These are phyloP conservation scores for Sternotherus odoratus DNA, from an alignment of 2,797 vertebrate genomes.

Conservation along the genomic window DNA sequence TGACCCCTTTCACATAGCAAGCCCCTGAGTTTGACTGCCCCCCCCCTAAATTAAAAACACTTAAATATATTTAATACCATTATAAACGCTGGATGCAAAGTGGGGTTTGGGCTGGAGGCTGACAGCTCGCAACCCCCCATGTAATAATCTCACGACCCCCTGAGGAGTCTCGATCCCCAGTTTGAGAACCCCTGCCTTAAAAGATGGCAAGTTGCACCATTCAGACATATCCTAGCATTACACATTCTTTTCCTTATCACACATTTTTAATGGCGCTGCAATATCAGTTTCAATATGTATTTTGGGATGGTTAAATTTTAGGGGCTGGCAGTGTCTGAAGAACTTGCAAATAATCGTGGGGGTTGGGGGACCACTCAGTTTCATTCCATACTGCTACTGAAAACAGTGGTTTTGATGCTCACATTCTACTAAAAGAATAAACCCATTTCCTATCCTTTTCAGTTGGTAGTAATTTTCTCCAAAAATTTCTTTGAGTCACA, in stretches of 20 bases:
- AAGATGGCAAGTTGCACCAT: background rate
- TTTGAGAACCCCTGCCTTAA: no score
- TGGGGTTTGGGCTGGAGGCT: no score
- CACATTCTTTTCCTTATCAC: background rate
- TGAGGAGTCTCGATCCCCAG: no score
- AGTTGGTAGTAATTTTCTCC: background rate
- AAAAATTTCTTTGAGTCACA: background rate
- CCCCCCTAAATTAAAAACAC: no score
- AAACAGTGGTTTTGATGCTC: background rate
- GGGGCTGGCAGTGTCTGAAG: background rate
- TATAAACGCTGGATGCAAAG: no score
- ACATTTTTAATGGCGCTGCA: constrained; percentile 8
- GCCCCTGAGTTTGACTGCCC: no score
- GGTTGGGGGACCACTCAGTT: background rate
- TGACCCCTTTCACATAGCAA: no score
- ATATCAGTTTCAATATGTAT: background rate
- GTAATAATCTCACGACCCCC: no score
- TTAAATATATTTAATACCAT: no score
- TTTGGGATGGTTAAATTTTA: constrained; percentile 11
- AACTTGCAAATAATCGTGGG: background rate
- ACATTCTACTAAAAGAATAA: background rate
- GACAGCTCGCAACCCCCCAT: no score
- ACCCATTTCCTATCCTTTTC: background rate
- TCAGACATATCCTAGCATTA: background rate
- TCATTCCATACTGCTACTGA: background rate